Conservation (phyloP, 2,113 vertebrate species). For the Apus apus region DNA sequence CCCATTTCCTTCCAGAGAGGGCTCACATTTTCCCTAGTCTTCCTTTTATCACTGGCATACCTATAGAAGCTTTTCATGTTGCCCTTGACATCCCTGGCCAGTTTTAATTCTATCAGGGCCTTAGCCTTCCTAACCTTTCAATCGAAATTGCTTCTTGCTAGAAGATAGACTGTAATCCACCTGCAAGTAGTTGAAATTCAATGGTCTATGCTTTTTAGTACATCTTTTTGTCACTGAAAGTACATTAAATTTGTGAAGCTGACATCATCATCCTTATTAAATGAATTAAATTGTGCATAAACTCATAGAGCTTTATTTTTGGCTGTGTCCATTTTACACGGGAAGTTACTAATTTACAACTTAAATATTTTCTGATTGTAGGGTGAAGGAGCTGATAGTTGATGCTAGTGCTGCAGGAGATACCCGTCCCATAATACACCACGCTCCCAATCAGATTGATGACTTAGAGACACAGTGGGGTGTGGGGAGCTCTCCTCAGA, state of each 20-base stretch:
- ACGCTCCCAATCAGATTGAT: constrained; percentile 85
- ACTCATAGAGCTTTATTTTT: constrained; percentile 23
- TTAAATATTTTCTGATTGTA: constrained; percentile 59
- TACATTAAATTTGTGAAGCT: constrained; percentile 51
- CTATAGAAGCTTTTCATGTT: too few species aligned
- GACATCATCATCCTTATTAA: constrained; percentile 54
- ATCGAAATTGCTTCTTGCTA: not conserved
- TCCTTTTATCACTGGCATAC: too few species aligned
- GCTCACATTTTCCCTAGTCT: too few species aligned
- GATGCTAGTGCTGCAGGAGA: constrained; percentile 80
- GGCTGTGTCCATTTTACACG: not conserved
- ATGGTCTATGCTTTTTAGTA: not conserved
- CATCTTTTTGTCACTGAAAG: not conserved
- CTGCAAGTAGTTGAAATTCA: not conserved
- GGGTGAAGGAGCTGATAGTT: constrained; percentile 87
- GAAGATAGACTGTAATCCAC: not conserved
- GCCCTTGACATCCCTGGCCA: too few species aligned
- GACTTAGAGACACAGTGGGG: constrained; percentile 94
- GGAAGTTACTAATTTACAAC: constrained; percentile 25
- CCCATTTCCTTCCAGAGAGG: too few species aligned
- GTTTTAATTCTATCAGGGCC: too few species aligned
- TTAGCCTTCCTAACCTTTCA: too few species aligned
- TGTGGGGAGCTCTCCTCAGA: constrained; percentile 94
- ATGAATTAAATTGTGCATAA: constrained; percentile 22
- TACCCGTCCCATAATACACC: constrained; percentile 78